Evolutionary conservation across 2,113 vertebrate genomes (phyloP).

Genomic region (Ifrita kowaldi): DNA sequence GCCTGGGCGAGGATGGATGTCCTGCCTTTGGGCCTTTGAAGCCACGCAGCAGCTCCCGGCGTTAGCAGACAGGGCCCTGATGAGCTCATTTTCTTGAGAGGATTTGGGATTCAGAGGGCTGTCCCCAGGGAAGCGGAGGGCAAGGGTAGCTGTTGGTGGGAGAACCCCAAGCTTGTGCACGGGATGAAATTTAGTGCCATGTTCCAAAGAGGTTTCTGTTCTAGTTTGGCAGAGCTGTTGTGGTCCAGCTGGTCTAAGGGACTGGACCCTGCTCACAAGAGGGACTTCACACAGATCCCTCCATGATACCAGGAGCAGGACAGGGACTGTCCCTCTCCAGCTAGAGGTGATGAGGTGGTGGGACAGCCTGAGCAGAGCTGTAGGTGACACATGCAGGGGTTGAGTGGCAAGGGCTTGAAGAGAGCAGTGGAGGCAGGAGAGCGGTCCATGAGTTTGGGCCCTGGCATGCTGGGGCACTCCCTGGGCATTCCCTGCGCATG

Average conservation of each 20-base stretch:
- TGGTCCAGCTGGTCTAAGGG: neutral
- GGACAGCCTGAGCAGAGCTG: neutral
- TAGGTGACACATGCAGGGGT: neutral
- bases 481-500: rapidly evolving
- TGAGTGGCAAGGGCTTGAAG: neutral
- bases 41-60: rapidly evolving
- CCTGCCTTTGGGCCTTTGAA: neutral
- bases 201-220: neutral
- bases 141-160: neutral
- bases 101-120: neutral
- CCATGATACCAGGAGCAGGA: neutral
- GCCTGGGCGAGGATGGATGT: neutral
- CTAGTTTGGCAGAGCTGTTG: neutral
- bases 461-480: too few species aligned
- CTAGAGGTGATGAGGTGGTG: rapidly evolving
- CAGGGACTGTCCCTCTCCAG: neutral
- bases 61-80: neutral
- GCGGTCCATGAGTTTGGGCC: rapidly evolving
- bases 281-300: neutral
- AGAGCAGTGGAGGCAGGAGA: neutral
- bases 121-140: neutral
- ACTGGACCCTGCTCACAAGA: neutral
- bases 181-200: rapidly evolving
- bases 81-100: neutral
- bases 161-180: neutral